A percentile compares a stretch with the other conserved stretches of the same genome.
Conservation (phyloP, 2,113 vertebrate species). For the Hydrolagus affinis region DNA sequence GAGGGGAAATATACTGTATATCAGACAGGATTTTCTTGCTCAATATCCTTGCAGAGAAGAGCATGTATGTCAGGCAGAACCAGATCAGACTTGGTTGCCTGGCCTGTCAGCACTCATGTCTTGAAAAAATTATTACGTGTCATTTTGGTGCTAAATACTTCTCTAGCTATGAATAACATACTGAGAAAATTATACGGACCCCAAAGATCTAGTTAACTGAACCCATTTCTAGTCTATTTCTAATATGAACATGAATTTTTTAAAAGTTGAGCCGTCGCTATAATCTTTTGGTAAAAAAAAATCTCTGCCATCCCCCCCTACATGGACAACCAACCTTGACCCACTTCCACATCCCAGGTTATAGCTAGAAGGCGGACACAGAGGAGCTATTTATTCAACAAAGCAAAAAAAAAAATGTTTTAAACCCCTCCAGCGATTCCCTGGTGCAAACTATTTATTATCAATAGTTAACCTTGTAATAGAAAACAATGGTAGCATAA, state of each 20-base stretch:
- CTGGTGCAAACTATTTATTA: constrained; percentile 37
- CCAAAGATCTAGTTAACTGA: background rate
- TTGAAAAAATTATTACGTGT: background rate
- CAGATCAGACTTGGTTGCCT: background rate
- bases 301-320: too few relatives aligned
- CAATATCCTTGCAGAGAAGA: too few relatives aligned
- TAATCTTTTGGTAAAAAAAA: background rate
- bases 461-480: constrained; percentile 45
- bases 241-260: background rate
- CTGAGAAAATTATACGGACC: background rate
- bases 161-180: background rate
- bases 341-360: constrained; percentile 16
- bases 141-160: background rate
- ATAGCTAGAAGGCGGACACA: too few relatives aligned
- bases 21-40: too few relatives aligned
- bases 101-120: background rate
- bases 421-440: constrained; percentile 23
- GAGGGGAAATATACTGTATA: too few relatives aligned
- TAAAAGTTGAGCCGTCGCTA: background rate
- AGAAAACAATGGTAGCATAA: constrained; percentile 50
- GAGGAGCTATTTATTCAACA: background rate
- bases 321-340: constrained; percentile 9
- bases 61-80: background rate
- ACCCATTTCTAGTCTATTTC: background rate
- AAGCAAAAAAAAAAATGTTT: constrained; percentile 24